Evolutionary conservation across 2,113 vertebrate species (phyloP).

Genomic region (Oreocharis arfaki): DNA sequence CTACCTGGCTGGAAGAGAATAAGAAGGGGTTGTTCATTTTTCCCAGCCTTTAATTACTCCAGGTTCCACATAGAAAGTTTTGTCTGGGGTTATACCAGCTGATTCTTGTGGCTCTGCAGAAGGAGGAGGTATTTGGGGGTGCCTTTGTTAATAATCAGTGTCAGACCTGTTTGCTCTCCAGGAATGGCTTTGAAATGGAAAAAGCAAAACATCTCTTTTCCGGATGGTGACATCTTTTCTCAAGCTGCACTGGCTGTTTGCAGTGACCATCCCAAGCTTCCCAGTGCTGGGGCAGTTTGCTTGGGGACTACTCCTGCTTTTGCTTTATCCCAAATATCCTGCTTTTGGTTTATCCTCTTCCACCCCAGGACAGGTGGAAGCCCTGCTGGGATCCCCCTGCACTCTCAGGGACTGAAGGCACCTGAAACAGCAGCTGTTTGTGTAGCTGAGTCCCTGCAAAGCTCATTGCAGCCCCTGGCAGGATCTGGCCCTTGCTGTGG

Average conservation of each 20-base stretch:
- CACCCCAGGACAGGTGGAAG: background rate
- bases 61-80: background rate
- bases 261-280: background rate
- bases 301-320: background rate
- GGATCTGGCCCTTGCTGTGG: background rate
- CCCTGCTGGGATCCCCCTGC: background rate
- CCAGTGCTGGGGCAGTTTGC: accelerated
- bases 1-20: background rate
- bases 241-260: background rate
- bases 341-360: background rate
- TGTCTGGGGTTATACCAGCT: background rate
- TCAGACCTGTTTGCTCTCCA: background rate
- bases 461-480: background rate
- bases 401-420: background rate
- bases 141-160: background rate
- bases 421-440: background rate
- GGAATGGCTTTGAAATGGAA: background rate
- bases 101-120: accelerated
- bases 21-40: background rate
- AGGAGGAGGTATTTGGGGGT: background rate
- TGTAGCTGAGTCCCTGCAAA: background rate
- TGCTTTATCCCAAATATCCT: background rate
- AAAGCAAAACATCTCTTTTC: background rate
- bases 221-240: accelerated
- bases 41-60: background rate